Conservation (phyloP, 2,113 vertebrate species). For the Oreochromis aureus region DNA sequence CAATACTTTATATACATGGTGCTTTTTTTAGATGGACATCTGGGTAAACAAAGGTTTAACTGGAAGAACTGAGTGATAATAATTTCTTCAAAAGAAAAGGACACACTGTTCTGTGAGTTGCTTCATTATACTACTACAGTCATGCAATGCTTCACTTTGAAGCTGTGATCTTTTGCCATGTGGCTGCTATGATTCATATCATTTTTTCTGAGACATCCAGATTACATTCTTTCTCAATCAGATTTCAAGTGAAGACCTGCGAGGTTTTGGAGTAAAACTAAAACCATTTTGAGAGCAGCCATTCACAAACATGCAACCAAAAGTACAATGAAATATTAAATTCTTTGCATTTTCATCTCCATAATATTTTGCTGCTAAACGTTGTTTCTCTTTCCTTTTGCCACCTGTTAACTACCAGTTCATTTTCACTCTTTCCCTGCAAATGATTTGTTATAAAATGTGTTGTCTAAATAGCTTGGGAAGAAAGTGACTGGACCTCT, state of each 20-base stretch:
- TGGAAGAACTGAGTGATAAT: neutral
- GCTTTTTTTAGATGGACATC: neutral
- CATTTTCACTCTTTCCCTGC: neutral
- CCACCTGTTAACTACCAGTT: neutral
- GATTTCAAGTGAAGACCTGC: constrained; percentile 24
- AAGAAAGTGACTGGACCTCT: neutral
- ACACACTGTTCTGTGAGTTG: neutral
- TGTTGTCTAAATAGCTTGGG: neutral
- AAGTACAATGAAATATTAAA: neutral
- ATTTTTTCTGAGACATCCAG: neutral
- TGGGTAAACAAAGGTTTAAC: neutral
- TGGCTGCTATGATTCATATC: constrained; percentile 19
- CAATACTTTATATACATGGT: fast-evolving
- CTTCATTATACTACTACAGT: neutral
- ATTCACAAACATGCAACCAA: neutral
- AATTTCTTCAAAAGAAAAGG: neutral
- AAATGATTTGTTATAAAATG: neutral
- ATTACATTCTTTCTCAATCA: constrained; percentile 16
- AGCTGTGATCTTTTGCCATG: neutral
- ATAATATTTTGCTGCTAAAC: neutral
- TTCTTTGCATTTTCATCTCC: neutral
- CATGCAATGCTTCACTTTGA: neutral
- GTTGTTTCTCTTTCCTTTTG: neutral
- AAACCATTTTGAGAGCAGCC: neutral
- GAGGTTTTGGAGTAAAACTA: neutral